phyloP scores from a whole-genome alignment of 2,113 vertebrate species.

The Eubucco bourcierii region DNA sequence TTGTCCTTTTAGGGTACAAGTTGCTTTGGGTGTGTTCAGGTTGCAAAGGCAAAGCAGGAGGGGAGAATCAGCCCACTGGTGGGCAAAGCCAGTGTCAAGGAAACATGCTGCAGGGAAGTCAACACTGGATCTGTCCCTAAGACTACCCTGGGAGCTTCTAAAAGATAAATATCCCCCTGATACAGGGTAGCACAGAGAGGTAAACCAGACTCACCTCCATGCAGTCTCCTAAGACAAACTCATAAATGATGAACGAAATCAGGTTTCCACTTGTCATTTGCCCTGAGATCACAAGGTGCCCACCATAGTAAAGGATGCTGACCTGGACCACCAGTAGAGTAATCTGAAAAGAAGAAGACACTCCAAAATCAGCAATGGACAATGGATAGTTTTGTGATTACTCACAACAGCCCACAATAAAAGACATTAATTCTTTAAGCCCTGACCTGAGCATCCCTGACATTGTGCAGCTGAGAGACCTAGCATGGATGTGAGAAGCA shows the following conservation, averaged over 20 bases:
- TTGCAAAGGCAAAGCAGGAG: neutral
- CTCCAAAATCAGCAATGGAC: neutral
- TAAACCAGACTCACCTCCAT: slow-evolving; percentile 83
- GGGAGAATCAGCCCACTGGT: neutral
- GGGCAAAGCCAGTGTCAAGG: neutral
- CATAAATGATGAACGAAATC: slow-evolving; percentile 92
- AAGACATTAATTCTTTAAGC: neutral
- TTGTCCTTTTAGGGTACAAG: neutral
- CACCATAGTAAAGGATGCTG: slow-evolving; percentile 91
- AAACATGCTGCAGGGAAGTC: neutral
- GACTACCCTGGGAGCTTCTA: neutral
- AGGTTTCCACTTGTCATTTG: slow-evolving; percentile 90
- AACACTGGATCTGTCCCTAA: neutral
- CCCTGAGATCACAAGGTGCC: slow-evolving; percentile 88
- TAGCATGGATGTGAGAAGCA: neutral
- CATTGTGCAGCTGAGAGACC: neutral
- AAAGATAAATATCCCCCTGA: neutral
- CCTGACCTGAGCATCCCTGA: neutral
- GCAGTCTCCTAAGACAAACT: slow-evolving; percentile 90
- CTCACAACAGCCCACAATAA: neutral
- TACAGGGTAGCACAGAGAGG: neutral
- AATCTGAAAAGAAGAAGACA: slow-evolving; percentile 75
- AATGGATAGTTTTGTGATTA: neutral
- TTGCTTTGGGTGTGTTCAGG: neutral
- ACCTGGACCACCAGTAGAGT: slow-evolving; percentile 89